Evolutionary conservation across 30 jellyfish, hydroid and myxozoan genomes (phyloP).

Genomic region (Cassiopea xamachana): DNA sequence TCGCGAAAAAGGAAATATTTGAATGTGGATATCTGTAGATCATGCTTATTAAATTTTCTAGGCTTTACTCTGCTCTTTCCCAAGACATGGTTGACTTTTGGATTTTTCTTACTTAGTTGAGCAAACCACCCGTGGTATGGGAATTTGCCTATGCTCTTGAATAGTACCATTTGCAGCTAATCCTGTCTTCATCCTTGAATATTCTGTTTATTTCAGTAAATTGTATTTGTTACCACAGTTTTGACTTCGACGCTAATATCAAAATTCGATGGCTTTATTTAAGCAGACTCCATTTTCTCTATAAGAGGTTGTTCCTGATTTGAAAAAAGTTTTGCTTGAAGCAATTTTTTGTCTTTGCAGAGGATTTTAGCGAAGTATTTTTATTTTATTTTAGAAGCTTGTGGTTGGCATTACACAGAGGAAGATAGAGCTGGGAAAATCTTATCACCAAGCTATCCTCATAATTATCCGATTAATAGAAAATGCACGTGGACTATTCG

Average conservation of each 20-base stretch:
- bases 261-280: too few species aligned
- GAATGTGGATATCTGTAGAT: background rate
- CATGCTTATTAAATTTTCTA: background rate
- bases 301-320: too few species aligned
- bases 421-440: conserved; percentile 33
- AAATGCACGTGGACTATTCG: conserved; percentile 69
- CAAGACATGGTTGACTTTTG: background rate
- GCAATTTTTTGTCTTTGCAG: too few species aligned
- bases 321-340: too few species aligned
- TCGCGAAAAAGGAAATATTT: background rate
- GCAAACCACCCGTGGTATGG: background rate
- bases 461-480: conserved; percentile 61
- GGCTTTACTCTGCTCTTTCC: background rate
- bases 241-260: too few species aligned
- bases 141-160: background rate
- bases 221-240: too few species aligned
- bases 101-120: too few species aligned
- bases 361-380: too few species aligned
- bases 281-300: too few species aligned
- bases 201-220: too few species aligned
- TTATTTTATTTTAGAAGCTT: conserved; percentile 22
- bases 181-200: background rate
- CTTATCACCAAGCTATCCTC: conserved; percentile 72
- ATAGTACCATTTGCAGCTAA: background rate
- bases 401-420: conserved; percentile 42